phyloP scores from a whole-genome alignment of 2,797 vertebrate genomes.

The Carapus acus region DNA sequence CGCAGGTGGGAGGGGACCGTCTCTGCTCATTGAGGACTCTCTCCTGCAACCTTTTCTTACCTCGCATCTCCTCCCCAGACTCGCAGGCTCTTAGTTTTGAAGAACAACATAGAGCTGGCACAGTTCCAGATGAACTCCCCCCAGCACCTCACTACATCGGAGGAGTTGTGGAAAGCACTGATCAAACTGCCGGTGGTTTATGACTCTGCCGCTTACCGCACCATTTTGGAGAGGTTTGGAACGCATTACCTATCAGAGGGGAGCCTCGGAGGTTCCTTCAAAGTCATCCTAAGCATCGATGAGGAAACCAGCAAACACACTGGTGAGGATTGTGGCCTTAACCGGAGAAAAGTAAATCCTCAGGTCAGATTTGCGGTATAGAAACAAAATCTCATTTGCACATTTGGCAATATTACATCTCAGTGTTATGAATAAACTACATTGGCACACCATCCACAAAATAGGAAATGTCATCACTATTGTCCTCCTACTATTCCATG shows the following conservation, averaged over 20 bases:
- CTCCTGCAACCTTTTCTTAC: not conserved
- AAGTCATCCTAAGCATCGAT: slow-evolving; percentile 23
- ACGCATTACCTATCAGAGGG: slow-evolving; percentile 88
- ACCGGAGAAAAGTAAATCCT: too few relatives aligned
- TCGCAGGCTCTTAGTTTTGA: slow-evolving; percentile 75
- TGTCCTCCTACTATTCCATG: too few relatives aligned
- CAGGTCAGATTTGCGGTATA: too few relatives aligned
- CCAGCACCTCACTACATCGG: slow-evolving; percentile 61
- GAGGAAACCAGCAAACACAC: not conserved
- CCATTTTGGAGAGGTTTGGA: slow-evolving; percentile 79
- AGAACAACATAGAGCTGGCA: slow-evolving; percentile 68
- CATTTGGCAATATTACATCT: too few relatives aligned
- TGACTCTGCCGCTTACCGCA: slow-evolving; percentile 74
- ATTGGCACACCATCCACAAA: too few relatives aligned
- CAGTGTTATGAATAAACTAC: not conserved
- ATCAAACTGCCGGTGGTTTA: slow-evolving; percentile 79
- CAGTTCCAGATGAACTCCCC: slow-evolving; percentile 83
- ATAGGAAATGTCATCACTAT: too few relatives aligned
- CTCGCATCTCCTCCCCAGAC: slow-evolving; percentile 55
- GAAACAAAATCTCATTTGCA: too few relatives aligned
- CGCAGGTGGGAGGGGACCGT: slow-evolving; percentile 34
- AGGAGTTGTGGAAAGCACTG: slow-evolving; percentile 84
- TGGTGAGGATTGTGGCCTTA: slow-evolving; percentile 47
- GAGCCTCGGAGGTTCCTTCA: slow-evolving; percentile 77
- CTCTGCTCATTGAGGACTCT: too few relatives aligned